Evolutionary conservation across 2,797 vertebrate species (phyloP).

Genomic region (Sylvia borin): DNA sequence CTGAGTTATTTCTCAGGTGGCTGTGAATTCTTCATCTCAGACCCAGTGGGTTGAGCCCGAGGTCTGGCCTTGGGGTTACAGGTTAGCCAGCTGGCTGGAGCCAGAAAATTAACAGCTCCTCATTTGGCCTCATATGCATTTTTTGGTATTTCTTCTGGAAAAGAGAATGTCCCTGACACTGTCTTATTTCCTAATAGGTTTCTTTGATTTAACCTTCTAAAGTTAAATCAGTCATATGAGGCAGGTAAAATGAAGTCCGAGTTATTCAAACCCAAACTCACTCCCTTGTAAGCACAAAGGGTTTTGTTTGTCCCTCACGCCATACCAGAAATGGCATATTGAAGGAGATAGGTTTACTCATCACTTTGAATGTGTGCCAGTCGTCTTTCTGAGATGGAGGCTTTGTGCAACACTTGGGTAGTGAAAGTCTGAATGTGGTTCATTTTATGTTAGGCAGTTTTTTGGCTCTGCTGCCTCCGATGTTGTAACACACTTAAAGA

Average conservation of each 20-base stretch:
- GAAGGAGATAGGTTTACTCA: neutral
- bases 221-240: neutral
- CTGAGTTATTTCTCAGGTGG: neutral
- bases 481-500: slow-evolving; percentile 29
- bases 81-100: neutral
- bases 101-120: neutral
- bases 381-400: neutral
- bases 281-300: neutral
- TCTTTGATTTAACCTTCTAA: neutral
- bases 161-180: neutral
- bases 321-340: neutral
- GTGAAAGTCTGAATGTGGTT: slow-evolving; percentile 47
- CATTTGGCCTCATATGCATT: neutral
- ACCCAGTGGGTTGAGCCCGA: neutral
- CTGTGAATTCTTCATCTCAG: neutral
- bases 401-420: slow-evolving; percentile 1
- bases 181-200: neutral
- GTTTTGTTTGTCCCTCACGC: neutral
- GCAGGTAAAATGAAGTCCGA: neutral
- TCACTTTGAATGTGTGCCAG: neutral
- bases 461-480: neutral
- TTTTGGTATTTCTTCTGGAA: neutral
- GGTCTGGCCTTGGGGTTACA: fast-evolving
- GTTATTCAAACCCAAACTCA: neutral
- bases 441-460: neutral